Percentiles rank a stretch among this genome's conserved stretches.
Evolutionary conservation across 1,140 invertebrate species (phyloP).

Genomic region (Macrostomum lignano): DNA sequence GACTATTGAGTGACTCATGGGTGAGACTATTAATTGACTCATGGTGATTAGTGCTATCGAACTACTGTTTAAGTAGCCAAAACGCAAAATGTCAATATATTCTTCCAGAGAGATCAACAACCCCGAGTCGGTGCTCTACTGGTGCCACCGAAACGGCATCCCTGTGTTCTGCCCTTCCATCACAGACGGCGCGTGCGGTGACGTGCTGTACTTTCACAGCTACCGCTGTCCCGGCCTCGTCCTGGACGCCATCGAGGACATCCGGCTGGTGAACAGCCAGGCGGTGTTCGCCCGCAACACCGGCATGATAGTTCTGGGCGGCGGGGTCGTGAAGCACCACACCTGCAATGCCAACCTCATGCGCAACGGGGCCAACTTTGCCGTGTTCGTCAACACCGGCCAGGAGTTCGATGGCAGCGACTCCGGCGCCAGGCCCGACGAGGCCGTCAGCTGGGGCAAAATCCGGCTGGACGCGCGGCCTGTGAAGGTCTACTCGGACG

Average conservation of each 20-base stretch:
- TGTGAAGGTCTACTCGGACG: too few species aligned
- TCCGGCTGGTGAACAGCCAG: constrained; percentile 61
- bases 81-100: too few species aligned
- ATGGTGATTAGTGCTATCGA: too few species aligned
- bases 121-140: constrained; percentile 73
- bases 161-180: constrained; percentile 88
- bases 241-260: constrained; percentile 71
- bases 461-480: too few species aligned
- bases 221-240: constrained; percentile 64
- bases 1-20: too few species aligned
- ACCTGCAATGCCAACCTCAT: constrained; percentile 41
- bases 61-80: too few species aligned
- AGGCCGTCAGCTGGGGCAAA: constrained; percentile 94
- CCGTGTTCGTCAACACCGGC: constrained; percentile 84
- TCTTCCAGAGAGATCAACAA: constrained; percentile 75
- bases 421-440: constrained; percentile 79
- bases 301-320: constrained; percentile 88
- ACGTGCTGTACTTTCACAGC: constrained; percentile 98
- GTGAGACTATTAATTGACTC: too few species aligned
- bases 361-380: constrained; percentile 73
- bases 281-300: constrained; percentile 67
- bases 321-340: constrained; percentile 91
- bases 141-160: constrained; percentile 86
- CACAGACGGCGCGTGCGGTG: constrained; percentile 87
- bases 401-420: constrained; percentile 94